Evolutionary conservation across 2,888 invertebrate species (phyloP).

Genomic region (Drosophila affinis): DNA sequence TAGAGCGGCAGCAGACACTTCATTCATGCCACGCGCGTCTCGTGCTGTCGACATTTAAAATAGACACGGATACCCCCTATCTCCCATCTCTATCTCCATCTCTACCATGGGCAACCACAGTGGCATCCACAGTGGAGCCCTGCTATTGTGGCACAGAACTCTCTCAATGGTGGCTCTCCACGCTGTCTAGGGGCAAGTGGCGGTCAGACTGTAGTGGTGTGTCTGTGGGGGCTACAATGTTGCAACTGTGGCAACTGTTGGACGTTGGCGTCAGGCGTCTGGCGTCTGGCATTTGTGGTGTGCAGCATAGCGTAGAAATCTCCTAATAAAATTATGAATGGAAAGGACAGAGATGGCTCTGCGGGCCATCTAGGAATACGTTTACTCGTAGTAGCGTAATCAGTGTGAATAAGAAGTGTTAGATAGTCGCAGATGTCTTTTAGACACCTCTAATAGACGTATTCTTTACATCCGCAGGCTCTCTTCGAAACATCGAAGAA

Average conservation of each 20-base stretch:
- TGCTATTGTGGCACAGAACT: neutral
- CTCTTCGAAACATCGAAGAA: no score
- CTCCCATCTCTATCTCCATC: neutral
- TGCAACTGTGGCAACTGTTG: slow-evolving; percentile 6
- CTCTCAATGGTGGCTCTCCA: neutral
- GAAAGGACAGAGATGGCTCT: slow-evolving; percentile 1
- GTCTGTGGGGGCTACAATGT: slow-evolving; percentile 6
- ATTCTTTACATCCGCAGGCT: no score
- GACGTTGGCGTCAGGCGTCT: neutral
- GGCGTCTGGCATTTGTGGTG: neutral
- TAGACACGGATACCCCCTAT: slow-evolving; percentile 38
- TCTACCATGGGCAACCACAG: slow-evolving; percentile 2
- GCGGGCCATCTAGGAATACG: neutral
- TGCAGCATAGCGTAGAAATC: neutral
- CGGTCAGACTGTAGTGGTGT: neutral
- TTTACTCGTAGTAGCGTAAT: no score
- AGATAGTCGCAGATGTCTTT: no score
- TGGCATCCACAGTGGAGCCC: slow-evolving; percentile 17
- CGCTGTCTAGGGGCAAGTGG: no score
- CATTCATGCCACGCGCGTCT: slow-evolving; percentile 63
- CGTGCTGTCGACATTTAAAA: slow-evolving; percentile 55
- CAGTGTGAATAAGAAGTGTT: no score
- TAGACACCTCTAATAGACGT: no score
- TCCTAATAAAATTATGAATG: slow-evolving; percentile 19
- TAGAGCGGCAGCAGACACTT: slow-evolving; percentile 36